A percentile compares a stretch with the other conserved stretches of the same genome.
phyloP scores from a whole-genome alignment of 2,797 vertebrate species.

The Graptemys geographica region DNA sequence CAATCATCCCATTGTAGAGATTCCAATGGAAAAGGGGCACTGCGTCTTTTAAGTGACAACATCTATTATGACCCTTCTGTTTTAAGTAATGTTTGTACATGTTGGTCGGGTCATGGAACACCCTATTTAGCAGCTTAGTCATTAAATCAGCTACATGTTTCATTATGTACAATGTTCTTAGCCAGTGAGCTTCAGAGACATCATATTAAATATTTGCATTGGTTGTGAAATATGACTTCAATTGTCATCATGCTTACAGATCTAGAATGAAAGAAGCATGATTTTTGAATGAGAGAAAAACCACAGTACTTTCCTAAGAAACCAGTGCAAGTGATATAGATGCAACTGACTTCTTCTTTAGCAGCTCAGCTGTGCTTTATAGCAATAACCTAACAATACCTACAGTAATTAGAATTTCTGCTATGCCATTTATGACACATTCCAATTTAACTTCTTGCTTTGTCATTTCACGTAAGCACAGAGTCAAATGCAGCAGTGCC shows the following conservation, averaged over 20 bases:
- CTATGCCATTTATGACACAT: background rate
- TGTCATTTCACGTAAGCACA: background rate
- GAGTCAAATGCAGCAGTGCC: background rate
- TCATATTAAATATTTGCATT: background rate
- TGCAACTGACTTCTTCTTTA: background rate
- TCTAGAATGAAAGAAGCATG: background rate
- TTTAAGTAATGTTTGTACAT: conserved; percentile 29
- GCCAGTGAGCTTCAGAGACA: background rate
- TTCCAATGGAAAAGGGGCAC: background rate
- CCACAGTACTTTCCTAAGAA: background rate
- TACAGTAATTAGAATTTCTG: background rate
- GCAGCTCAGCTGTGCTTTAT: background rate
- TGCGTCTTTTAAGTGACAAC: background rate
- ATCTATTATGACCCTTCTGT: background rate
- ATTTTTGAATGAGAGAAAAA: background rate
- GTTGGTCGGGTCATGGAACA: background rate
- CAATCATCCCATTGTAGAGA: background rate
- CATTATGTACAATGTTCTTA: background rate
- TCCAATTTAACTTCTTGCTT: background rate
- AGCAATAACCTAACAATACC: background rate
- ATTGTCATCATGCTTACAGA: background rate
- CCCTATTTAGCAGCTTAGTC: background rate
- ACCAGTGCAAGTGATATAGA: background rate
- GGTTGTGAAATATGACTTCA: background rate
- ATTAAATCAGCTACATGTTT: background rate